phyloP scores from a whole-genome alignment of 2,113 vertebrate species.

The Setophaga coronata region DNA sequence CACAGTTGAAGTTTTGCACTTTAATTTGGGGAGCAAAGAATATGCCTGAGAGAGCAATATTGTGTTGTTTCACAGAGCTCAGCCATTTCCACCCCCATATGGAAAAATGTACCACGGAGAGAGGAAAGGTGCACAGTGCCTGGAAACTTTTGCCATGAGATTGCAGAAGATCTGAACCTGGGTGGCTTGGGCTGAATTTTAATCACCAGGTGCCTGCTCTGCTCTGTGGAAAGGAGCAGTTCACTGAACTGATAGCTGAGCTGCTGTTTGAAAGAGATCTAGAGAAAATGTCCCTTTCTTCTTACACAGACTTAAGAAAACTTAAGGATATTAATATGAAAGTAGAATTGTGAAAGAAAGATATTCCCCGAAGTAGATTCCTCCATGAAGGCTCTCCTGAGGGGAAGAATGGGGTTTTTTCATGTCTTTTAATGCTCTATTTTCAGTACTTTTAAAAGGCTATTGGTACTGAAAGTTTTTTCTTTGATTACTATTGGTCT shows the following conservation, averaged over 20 bases:
- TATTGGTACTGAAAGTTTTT: neutral
- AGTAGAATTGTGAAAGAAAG: neutral
- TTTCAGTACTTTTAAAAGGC: neutral
- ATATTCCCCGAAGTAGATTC: neutral
- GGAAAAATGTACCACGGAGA: neutral
- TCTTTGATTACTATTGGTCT: neutral
- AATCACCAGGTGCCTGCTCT: neutral
- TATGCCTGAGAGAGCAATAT: neutral
- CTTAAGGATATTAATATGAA: neutral
- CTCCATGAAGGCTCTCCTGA: neutral
- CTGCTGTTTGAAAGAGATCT: neutral
- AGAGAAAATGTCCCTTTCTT: neutral
- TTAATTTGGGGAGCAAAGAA: constrained; percentile 44
- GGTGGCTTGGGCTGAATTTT: neutral
- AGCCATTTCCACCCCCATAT: neutral
- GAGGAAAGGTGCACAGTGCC: neutral
- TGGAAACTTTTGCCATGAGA: neutral
- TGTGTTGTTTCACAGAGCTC: neutral
- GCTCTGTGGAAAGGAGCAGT: neutral
- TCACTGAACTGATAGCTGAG: neutral
- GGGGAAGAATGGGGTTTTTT: neutral
- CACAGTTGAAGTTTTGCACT: constrained; percentile 55
- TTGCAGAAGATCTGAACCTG: neutral
- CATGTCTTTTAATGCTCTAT: neutral
- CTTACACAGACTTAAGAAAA: neutral